Conservation (phyloP, 2,113 vertebrate genomes). For the Phylloscopus trochilus region DNA sequence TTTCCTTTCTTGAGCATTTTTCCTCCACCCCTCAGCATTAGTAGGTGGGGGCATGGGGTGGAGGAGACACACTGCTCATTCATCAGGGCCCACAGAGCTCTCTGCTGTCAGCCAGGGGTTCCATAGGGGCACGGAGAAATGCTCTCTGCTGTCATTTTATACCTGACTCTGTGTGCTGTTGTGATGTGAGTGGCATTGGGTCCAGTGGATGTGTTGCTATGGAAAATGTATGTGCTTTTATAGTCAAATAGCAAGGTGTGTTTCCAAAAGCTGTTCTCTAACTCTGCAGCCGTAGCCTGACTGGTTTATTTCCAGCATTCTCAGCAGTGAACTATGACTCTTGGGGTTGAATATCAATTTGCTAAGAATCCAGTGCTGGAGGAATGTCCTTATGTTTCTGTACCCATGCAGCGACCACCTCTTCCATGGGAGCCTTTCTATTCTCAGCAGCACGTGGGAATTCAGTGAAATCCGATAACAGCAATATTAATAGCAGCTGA, state of each 20-base stretch:
- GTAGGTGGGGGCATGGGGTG: rapidly evolving
- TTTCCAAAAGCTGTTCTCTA: neutral
- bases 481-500: slow-evolving; percentile 67
- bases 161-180: neutral
- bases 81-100: neutral
- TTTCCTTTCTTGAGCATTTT: neutral
- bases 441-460: slow-evolving; percentile 66
- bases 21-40: neutral
- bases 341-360: neutral
- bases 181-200: neutral
- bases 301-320: neutral
- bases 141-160: neutral
- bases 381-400: slow-evolving; percentile 50
- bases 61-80: neutral
- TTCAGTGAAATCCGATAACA: slow-evolving; percentile 62
- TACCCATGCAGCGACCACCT: neutral
- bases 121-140: neutral
- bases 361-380: neutral
- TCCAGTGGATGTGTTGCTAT: neutral
- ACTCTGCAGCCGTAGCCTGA: neutral
- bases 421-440: slow-evolving; percentile 47
- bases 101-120: neutral
- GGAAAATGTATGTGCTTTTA: neutral
- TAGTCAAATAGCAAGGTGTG: neutral
- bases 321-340: neutral